phyloP scores from a whole-genome alignment of 2,888 invertebrate genomes.

The Eucriotettix oculatus region DNA sequence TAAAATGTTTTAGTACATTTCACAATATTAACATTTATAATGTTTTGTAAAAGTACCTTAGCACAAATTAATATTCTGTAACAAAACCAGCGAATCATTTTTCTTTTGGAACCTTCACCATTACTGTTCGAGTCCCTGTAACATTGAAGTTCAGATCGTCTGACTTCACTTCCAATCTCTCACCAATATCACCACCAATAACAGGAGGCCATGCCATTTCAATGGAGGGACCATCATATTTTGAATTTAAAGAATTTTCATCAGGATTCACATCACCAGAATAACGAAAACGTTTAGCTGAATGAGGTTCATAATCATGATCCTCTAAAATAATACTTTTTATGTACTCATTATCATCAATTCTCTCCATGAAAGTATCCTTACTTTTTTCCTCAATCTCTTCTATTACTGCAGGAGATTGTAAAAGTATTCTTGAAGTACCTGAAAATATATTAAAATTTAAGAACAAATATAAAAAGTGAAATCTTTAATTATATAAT shows the following conservation, averaged over 20 bases:
- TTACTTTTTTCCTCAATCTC: background rate
- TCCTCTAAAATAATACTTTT: slow-evolving; percentile 6
- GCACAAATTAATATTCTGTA: no score
- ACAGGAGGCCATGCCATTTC: slow-evolving; percentile 8
- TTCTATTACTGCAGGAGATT: background rate
- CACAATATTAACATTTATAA: no score
- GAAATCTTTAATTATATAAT: background rate
- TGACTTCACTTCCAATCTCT: slow-evolving; percentile 16
- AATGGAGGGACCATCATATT: background rate
- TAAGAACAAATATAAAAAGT: background rate
- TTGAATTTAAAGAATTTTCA: background rate
- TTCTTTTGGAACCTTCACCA: slow-evolving; percentile 23
- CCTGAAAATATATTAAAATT: background rate
- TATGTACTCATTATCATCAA: background rate
- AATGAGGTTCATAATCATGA: slow-evolving; percentile 15
- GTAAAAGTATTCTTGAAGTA: background rate
- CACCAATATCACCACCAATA: background rate
- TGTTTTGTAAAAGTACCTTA: no score
- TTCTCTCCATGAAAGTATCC: background rate
- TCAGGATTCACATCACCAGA: no score
- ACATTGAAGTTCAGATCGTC: slow-evolving; percentile 25
- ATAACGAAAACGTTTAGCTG: slow-evolving; percentile 8
- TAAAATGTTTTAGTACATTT: no score
- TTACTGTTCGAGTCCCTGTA: slow-evolving; percentile 23
- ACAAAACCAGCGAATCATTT: slow-evolving; percentile 8